Conservation (phyloP, 1,140 invertebrate genomes). For the Drosophila erecta region DNA sequence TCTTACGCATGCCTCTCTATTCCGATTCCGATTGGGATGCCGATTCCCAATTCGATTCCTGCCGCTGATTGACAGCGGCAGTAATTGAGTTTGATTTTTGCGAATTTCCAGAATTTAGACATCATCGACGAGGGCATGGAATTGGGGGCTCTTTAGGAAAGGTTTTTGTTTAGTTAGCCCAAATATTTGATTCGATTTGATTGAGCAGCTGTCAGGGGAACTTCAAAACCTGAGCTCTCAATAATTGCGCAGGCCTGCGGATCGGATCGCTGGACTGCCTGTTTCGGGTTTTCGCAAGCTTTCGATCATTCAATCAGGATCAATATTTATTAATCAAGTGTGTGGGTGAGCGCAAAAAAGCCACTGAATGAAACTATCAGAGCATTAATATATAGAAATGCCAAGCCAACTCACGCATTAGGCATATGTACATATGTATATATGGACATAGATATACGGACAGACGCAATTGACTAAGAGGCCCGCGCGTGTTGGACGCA, state of each 20-base stretch:
- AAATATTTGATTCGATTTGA: slow-evolving; percentile 78
- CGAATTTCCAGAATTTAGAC: slow-evolving; percentile 76
- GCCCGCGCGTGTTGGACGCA: slow-evolving; percentile 67
- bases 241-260: slow-evolving; percentile 49
- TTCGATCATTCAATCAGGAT: slow-evolving; percentile 82
- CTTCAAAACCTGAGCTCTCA: slow-evolving; percentile 72
- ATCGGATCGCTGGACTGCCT: slow-evolving; percentile 25
- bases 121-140: slow-evolving; percentile 36
- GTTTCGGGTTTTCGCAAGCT: slow-evolving; percentile 65
- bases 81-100: slow-evolving; percentile 81
- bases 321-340: slow-evolving; percentile 79
- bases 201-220: slow-evolving; percentile 76
- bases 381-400: not conserved
- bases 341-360: slow-evolving; percentile 27
- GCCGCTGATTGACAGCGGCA: slow-evolving; percentile 73
- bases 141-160: slow-evolving; percentile 56
- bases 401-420: slow-evolving; percentile 37
- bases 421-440: not conserved
- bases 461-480: slow-evolving; percentile 55
- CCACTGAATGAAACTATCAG: slow-evolving; percentile 34
- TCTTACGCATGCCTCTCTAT: slow-evolving; percentile 75
- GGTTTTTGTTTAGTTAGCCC: slow-evolving; percentile 80
- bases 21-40: slow-evolving; percentile 31
- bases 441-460: slow-evolving; percentile 10
- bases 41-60: slow-evolving; percentile 62